Conservation (phyloP, 2,888 invertebrate genomes). For the Napeogenes inachia region DNA sequence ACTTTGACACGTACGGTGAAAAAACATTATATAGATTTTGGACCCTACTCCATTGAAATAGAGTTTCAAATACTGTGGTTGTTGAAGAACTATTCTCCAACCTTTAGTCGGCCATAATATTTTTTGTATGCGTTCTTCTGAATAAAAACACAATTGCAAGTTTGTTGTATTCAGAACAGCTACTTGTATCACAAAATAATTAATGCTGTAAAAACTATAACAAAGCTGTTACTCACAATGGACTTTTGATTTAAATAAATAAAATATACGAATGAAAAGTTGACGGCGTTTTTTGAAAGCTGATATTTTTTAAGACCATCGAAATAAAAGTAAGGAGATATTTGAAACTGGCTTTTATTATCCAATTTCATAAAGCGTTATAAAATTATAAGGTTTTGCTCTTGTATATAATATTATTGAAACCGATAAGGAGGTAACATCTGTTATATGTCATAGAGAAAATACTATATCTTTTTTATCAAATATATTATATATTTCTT, state of each 20-base stretch:
- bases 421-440: neutral
- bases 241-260: constrained; percentile 37
- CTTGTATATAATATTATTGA: constrained; percentile 3
- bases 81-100: constrained; percentile 12
- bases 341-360: constrained; percentile 15
- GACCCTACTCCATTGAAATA: constrained; percentile 13
- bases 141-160: constrained; percentile 27
- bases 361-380: constrained; percentile 18
- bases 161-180: constrained; percentile 25
- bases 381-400: constrained; percentile 14
- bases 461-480: no score
- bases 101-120: constrained; percentile 14
- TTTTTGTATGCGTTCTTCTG: constrained; percentile 18
- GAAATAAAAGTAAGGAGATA: constrained; percentile 5
- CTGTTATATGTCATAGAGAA: no score
- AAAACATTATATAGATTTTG: constrained; percentile 9
- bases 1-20: constrained; percentile 20
- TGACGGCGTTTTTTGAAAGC: constrained; percentile 31
- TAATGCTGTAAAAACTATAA: constrained; percentile 41
- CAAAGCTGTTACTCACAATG: constrained; percentile 43
- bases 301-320: constrained; percentile 26
- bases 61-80: constrained; percentile 12
- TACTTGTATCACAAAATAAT: constrained; percentile 45
- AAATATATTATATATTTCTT: no score
- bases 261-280: constrained; percentile 35